Conservation (phyloP, 2,888 invertebrate genomes). For the Cartodere bifasciata region DNA sequence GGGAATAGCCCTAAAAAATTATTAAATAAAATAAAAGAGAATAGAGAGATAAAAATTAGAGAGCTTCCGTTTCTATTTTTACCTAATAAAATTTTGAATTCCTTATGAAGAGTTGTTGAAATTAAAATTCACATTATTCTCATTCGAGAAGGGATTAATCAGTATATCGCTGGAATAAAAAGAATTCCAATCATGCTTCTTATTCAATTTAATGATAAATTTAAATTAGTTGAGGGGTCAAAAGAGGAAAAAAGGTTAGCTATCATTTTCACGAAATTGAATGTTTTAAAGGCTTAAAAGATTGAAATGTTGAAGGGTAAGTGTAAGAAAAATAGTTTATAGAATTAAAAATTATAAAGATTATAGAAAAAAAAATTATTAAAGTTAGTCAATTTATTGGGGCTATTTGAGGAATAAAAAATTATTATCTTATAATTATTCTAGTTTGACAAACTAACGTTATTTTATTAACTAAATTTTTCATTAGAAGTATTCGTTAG, state of each 20-base stretch:
- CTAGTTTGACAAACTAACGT: conserved; percentile 28
- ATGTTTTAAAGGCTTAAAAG: not conserved
- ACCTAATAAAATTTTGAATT: conserved; percentile 45
- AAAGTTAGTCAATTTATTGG: conserved; percentile 39
- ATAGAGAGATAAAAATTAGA: conserved; percentile 44
- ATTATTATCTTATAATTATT: conserved; percentile 43
- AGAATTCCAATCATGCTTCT: conserved; percentile 41
- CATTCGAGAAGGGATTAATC: conserved; percentile 42
- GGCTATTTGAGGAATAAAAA: conserved; percentile 52
- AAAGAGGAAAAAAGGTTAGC: conserved; percentile 48
- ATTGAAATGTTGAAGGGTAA: too few species aligned
- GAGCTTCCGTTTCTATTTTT: conserved; percentile 28
- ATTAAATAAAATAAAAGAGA: conserved; percentile 48
- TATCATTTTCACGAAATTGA: conserved; percentile 6
- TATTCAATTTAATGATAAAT: conserved; percentile 46
- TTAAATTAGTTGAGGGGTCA: conserved; percentile 45
- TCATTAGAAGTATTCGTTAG: too few species aligned
- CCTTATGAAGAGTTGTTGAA: conserved; percentile 37
- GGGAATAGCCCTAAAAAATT: conserved; percentile 59
- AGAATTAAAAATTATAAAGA: conserved; percentile 27
- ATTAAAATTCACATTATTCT: conserved; percentile 39
- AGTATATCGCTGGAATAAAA: conserved; percentile 41
- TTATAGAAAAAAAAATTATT: conserved; percentile 28
- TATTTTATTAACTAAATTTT: conserved; percentile 1
- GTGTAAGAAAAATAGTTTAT: conserved; percentile 7